Conservation (phyloP, 2,113 vertebrate genomes). For the Nesogale talazaci region DNA sequence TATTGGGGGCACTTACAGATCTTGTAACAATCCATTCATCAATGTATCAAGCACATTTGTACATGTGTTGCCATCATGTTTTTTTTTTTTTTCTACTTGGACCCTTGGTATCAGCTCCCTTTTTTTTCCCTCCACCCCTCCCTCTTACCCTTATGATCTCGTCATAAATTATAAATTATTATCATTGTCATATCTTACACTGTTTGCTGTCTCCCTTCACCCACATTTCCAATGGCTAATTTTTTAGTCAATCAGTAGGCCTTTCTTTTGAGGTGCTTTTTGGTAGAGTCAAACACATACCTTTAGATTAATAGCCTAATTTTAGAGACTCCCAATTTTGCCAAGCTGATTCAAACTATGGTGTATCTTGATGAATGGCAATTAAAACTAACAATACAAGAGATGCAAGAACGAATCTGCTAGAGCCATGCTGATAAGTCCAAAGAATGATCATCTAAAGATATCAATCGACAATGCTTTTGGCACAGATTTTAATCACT, state of each 20-base stretch:
- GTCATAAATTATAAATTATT: too few species aligned
- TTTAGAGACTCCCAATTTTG: not conserved
- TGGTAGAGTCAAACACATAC: not conserved
- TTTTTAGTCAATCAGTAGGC: not conserved
- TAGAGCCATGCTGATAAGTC: not conserved
- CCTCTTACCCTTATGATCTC: too few species aligned
- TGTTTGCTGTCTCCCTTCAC: too few species aligned
- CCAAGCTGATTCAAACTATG: constrained; percentile 28
- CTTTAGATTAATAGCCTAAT: not conserved
- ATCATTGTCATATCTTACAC: too few species aligned
- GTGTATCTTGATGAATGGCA: not conserved
- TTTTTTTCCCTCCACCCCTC: too few species aligned
- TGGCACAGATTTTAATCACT: not conserved
- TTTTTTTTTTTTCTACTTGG: too few species aligned
- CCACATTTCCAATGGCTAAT: too few species aligned
- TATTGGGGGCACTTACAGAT: too few species aligned
- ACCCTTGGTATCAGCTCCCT: too few species aligned
- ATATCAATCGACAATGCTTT: not conserved
- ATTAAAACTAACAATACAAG: not conserved
- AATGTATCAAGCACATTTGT: too few species aligned
- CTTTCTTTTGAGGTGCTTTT: not conserved
- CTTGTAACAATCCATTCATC: too few species aligned
- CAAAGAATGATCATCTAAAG: constrained; percentile 17
- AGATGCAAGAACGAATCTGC: not conserved
- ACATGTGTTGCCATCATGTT: too few species aligned